Percentiles rank a stretch among this genome's conserved stretches.
phyloP scores from a whole-genome alignment of 2,797 vertebrate species.

The Phalloptychus januarius region DNA sequence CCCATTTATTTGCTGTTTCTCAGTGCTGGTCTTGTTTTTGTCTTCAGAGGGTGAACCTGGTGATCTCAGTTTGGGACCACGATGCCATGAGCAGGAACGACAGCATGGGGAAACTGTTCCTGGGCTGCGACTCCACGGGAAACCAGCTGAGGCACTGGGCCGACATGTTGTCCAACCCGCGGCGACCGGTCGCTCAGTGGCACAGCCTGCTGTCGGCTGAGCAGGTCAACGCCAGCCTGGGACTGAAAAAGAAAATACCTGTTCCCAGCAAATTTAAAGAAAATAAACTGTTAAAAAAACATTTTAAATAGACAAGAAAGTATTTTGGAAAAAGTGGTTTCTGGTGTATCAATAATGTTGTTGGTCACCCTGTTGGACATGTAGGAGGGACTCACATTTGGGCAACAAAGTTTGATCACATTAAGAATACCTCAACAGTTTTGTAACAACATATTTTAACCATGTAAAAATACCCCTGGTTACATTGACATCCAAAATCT shows the following conservation, averaged over 20 bases:
- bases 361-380: neutral
- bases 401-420: neutral
- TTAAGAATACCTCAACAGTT: neutral
- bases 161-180: slow-evolving; percentile 90
- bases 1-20: neutral
- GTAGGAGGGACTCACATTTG: neutral
- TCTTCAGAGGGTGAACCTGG: slow-evolving; percentile 76
- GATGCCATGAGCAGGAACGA: slow-evolving; percentile 84
- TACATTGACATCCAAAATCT: neutral
- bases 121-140: slow-evolving; percentile 85
- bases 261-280: slow-evolving; percentile 63
- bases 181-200: slow-evolving; percentile 88
- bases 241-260: slow-evolving; percentile 81
- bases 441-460: neutral
- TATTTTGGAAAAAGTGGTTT: neutral
- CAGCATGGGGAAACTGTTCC: slow-evolving; percentile 87
- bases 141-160: slow-evolving; percentile 93
- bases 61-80: slow-evolving; percentile 90
- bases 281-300: neutral
- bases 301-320: neutral
- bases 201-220: slow-evolving; percentile 83
- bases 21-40: neutral
- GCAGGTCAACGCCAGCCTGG: slow-evolving; percentile 84
- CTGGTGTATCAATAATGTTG: neutral
- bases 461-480: neutral